Evolutionary conservation across 2,113 vertebrate species (phyloP).

Genomic region (Periophthalmus modestus): DNA sequence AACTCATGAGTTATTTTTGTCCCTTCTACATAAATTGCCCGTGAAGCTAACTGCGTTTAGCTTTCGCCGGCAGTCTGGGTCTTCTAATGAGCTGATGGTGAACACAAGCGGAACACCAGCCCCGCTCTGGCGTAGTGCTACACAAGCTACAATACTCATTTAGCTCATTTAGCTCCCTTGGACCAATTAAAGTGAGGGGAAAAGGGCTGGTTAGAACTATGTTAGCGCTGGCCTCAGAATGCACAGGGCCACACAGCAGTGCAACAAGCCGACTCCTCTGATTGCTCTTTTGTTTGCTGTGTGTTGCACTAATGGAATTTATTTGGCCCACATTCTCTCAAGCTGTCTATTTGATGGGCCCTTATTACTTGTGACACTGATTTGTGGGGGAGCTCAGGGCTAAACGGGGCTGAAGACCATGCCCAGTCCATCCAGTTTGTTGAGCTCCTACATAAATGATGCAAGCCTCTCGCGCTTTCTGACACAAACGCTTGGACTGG

Average conservation of each 20-base stretch:
- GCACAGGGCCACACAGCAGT: slow-evolving; percentile 31
- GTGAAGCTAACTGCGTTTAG: slow-evolving; percentile 57
- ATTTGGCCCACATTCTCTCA: slow-evolving; percentile 65
- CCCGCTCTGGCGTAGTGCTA: slow-evolving; percentile 59
- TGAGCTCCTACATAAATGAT: slow-evolving; percentile 33
- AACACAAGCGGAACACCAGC: slow-evolving; percentile 68
- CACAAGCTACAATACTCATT: slow-evolving; percentile 69
- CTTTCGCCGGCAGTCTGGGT: slow-evolving; percentile 50
- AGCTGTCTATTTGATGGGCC: slow-evolving; percentile 61
- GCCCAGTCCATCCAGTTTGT: slow-evolving; percentile 37
- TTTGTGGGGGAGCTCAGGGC: slow-evolving; percentile 43
- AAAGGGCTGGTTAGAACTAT: slow-evolving; percentile 56
- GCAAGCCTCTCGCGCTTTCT: not conserved
- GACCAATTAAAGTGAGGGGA: slow-evolving; percentile 73
- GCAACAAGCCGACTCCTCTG: slow-evolving; percentile 44
- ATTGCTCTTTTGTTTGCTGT: slow-evolving; percentile 70
- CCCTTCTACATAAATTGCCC: slow-evolving; percentile 64
- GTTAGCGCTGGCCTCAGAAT: slow-evolving; percentile 44
- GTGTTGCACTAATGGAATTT: slow-evolving; percentile 70
- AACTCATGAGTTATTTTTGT: slow-evolving; percentile 69
- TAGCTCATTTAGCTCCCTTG: slow-evolving; percentile 72
- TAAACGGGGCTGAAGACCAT: slow-evolving; percentile 54
- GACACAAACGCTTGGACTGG: not conserved
- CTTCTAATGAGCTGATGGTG: slow-evolving; percentile 70
- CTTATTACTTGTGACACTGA: slow-evolving; percentile 60